phyloP scores from a whole-genome alignment of 2,797 vertebrate genomes.

The Podargus strigoides region DNA sequence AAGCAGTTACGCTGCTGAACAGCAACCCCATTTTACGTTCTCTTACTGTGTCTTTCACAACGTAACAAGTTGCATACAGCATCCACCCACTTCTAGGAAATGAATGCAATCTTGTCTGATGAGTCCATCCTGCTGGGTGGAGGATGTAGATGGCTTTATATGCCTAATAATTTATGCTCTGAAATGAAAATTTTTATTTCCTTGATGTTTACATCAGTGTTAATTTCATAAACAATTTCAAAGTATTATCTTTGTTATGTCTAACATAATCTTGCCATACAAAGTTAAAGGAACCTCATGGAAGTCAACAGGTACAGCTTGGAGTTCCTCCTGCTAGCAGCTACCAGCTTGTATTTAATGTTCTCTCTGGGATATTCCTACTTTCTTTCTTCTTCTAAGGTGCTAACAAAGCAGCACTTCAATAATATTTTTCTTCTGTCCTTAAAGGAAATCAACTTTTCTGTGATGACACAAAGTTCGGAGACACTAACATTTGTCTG shows the following conservation, averaged over 20 bases:
- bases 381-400: background rate
- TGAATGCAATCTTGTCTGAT: background rate
- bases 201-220: background rate
- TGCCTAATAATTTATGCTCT: background rate
- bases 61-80: background rate
- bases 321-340: background rate
- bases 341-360: background rate
- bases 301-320: background rate
- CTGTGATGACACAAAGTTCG: background rate
- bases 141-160: background rate
- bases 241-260: background rate
- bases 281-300: background rate
- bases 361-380: background rate
- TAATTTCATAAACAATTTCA: background rate
- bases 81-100: background rate
- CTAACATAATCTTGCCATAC: background rate
- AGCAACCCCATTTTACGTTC: background rate
- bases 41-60: background rate
- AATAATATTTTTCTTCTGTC: background rate
- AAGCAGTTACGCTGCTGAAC: background rate
- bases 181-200: background rate
- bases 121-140: background rate
- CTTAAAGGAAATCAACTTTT: background rate
- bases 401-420: background rate
- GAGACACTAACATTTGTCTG: background rate